These are phyloP conservation scores for Oscheius myriophilus DNA, from an alignment of 2,888 invertebrate genomes.

Conservation along the genomic window DNA sequence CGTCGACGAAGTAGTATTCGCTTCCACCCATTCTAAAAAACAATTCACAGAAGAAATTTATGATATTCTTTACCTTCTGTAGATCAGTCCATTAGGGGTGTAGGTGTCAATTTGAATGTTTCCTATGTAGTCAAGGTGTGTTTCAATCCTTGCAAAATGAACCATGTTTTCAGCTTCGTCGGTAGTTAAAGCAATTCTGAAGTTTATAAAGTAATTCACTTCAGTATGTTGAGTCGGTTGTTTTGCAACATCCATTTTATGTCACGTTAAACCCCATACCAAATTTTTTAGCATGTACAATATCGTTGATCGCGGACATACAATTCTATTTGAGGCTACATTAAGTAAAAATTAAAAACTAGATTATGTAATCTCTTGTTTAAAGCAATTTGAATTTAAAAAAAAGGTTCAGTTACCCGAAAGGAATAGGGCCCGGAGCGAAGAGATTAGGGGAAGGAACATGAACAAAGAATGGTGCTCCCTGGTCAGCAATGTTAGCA, in stretches of 20 bases:
- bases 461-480: slow-evolving; percentile 29
- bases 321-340: too few species aligned
- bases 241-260: too few species aligned
- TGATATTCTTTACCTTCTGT: slow-evolving; percentile 8
- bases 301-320: too few species aligned
- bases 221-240: not conserved
- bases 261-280: too few species aligned
- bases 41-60: not conserved
- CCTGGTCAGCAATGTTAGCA: slow-evolving; percentile 14
- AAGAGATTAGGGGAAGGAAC: slow-evolving; percentile 20
- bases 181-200: slow-evolving; percentile 8
- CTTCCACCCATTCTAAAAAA: slow-evolving; percentile 27
- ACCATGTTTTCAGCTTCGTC: slow-evolving; percentile 20
- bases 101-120: slow-evolving; percentile 11
- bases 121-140: slow-evolving; percentile 25
- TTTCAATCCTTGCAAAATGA: slow-evolving; percentile 20
- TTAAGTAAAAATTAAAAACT: too few species aligned
- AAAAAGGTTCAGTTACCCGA: too few species aligned
- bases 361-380: too few species aligned
- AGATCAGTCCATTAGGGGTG: slow-evolving; percentile 26
- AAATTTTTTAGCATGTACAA: too few species aligned
- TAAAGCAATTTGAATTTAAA: too few species aligned
- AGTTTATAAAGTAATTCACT: not conserved
- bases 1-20: slow-evolving; percentile 28
- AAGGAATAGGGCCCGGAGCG: slow-evolving; percentile 6